Evolutionary conservation across 2,888 invertebrate genomes (phyloP).

Genomic region (Agrotis puta): DNA sequence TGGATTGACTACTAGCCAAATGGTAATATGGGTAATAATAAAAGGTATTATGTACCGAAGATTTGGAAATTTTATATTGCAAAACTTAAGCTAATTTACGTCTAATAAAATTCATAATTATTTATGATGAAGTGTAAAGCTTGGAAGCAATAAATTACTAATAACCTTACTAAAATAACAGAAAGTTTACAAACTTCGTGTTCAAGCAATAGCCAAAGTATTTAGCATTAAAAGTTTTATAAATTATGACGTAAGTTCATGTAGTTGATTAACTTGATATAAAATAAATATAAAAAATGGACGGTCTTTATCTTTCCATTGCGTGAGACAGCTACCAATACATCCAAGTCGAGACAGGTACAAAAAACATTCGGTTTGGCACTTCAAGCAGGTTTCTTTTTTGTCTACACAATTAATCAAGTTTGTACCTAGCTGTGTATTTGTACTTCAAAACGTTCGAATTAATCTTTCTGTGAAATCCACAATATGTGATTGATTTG

Average conservation of each 20-base stretch:
- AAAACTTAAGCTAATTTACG: not conserved
- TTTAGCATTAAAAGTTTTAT: slow-evolving; percentile 27
- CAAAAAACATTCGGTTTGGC: slow-evolving; percentile 59
- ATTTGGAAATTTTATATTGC: not conserved
- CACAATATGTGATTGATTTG: slow-evolving; percentile 46
- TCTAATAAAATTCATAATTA: not conserved
- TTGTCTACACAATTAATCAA: slow-evolving; percentile 64
- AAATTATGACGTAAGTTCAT: slow-evolving; percentile 34
- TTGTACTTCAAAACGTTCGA: slow-evolving; percentile 58
- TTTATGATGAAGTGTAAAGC: not conserved
- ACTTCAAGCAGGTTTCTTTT: slow-evolving; percentile 62
- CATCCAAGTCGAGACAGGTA: slow-evolving; percentile 57
- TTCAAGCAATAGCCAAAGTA: not conserved
- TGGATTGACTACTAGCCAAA: too few relatives aligned
- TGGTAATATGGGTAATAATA: too few relatives aligned
- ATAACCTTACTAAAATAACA: not conserved
- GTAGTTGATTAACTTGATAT: slow-evolving; percentile 43
- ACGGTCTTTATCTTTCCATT: slow-evolving; percentile 58
- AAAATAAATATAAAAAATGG: slow-evolving; percentile 47
- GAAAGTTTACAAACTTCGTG: slow-evolving; percentile 1
- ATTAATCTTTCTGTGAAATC: slow-evolving; percentile 53
- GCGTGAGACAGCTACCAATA: slow-evolving; percentile 61
- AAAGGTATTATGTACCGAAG: not conserved
- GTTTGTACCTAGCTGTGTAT: slow-evolving; percentile 54
- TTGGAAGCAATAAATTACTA: not conserved